These are phyloP conservation scores for Thaleichthys pacificus DNA, from an alignment of 2,797 vertebrate species.

Conservation along the genomic window DNA sequence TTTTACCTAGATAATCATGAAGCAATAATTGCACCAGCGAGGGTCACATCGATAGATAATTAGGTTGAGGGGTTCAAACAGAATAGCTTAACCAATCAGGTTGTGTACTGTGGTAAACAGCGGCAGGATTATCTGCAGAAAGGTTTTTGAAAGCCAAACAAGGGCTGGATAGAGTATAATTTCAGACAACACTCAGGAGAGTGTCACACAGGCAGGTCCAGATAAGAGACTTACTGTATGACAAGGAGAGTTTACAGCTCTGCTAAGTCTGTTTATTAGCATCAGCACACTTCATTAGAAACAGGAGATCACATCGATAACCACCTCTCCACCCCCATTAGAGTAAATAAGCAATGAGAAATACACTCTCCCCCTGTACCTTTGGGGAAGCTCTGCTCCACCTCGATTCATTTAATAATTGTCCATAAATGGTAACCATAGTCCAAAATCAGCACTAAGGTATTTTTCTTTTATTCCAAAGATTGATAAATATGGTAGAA, in stretches of 20 bases:
- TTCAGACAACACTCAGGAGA: constrained; percentile 72
- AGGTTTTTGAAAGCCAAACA: constrained; percentile 49
- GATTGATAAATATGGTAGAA: constrained; percentile 99
- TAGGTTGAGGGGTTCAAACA: constrained; percentile 62
- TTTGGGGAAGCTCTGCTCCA: constrained; percentile 45
- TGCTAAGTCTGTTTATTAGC: constrained; percentile 85
- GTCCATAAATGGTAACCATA: constrained; percentile 82
- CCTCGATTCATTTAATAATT: constrained; percentile 84
- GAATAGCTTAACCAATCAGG: constrained; percentile 57
- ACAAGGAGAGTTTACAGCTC: constrained; percentile 76
- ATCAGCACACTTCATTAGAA: constrained; percentile 82
- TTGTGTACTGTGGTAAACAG: constrained; percentile 74
- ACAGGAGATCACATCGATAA: constrained; percentile 81
- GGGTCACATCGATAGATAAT: constrained; percentile 66
- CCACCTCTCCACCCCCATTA: constrained; percentile 35
- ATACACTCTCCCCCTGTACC: constrained; percentile 72
- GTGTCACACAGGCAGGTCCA: constrained; percentile 61
- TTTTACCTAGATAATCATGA: neutral
- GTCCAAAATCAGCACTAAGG: constrained; percentile 82
- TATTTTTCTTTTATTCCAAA: constrained; percentile 73
- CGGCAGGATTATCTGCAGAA: constrained; percentile 75
- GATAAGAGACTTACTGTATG: constrained; percentile 86
- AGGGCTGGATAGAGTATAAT: constrained; percentile 64
- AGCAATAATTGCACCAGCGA: constrained; percentile 42
- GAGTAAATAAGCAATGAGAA: constrained; percentile 83